Conservation (phyloP, 2,888 invertebrate genomes). For the Silvanus unidentatus region DNA sequence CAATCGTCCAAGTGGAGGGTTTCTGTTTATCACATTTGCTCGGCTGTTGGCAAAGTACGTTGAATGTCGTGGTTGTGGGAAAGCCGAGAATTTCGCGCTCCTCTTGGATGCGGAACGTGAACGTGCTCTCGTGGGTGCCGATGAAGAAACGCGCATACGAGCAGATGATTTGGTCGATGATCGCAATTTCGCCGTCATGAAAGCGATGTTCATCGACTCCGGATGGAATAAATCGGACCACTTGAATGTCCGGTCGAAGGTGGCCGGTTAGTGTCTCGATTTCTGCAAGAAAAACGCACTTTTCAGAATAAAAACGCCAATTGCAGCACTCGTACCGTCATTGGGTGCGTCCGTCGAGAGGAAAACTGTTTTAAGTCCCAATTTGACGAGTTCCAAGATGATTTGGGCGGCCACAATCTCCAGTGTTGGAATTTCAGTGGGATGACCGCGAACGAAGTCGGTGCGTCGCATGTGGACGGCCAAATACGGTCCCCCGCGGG, state of each 20-base stretch:
- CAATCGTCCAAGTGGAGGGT: constrained; percentile 73
- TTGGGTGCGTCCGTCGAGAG: constrained; percentile 77
- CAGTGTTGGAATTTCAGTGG: constrained; percentile 72
- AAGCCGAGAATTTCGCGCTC: constrained; percentile 94
- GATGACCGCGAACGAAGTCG: constrained; percentile 76
- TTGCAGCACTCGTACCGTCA: neutral
- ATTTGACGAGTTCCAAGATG: constrained; percentile 50
- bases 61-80: constrained; percentile 74
- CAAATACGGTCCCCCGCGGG: constrained; percentile 66
- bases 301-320: neutral
- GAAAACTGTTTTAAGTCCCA: constrained; percentile 61
- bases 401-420: constrained; percentile 72
- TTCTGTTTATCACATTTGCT: constrained; percentile 60
- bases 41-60: constrained; percentile 69
- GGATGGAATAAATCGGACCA: constrained; percentile 47
- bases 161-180: constrained; percentile 94
- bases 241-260: constrained; percentile 40
- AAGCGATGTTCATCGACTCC: constrained; percentile 49
- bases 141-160: constrained; percentile 81
- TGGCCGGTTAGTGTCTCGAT: constrained; percentile 46
- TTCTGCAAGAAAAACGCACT: constrained; percentile 41
- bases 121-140: constrained; percentile 93
- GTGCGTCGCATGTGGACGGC: constrained; percentile 81
- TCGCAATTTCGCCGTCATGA: constrained; percentile 82
- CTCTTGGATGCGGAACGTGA: constrained; percentile 94